Conservation (phyloP, 2,113 vertebrate genomes). For the Procavia capensis region DNA sequence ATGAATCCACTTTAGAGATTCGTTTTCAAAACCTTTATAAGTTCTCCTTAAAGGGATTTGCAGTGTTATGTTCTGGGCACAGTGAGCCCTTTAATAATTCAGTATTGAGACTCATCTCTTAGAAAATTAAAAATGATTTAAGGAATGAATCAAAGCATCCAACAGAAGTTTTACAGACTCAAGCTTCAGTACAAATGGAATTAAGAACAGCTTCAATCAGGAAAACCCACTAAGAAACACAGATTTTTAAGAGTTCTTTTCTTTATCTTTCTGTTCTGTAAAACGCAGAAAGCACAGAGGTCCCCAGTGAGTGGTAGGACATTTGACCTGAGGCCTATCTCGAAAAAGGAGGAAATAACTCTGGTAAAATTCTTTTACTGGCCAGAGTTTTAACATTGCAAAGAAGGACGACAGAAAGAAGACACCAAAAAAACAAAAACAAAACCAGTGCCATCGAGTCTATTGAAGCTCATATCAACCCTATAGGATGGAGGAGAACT, state of each 20-base stretch:
- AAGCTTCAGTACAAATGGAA: background rate
- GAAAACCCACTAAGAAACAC: background rate
- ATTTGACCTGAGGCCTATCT: background rate
- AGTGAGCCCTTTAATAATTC: background rate
- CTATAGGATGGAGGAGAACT: too few species aligned
- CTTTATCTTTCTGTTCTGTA: background rate
- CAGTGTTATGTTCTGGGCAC: background rate
- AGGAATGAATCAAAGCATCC: background rate
- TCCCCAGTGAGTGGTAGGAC: background rate
- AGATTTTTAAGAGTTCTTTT: background rate
- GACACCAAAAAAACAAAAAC: too few species aligned
- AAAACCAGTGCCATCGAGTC: too few species aligned
- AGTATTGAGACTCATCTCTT: background rate
- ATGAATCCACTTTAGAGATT: slow-evolving; percentile 17
- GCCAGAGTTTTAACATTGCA: background rate
- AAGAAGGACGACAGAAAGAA: background rate
- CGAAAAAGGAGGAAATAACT: background rate
- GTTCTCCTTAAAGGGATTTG: background rate
- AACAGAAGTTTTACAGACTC: background rate
- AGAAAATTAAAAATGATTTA: slow-evolving; percentile 27
- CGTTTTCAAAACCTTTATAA: slow-evolving; percentile 11
- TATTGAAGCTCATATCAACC: too few species aligned
- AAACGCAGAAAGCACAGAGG: background rate
- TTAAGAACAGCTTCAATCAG: background rate
- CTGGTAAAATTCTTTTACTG: background rate